These are phyloP conservation scores for Diorhabda carinulata DNA, from an alignment of 1,140 invertebrate genomes.

Conservation along the genomic window DNA sequence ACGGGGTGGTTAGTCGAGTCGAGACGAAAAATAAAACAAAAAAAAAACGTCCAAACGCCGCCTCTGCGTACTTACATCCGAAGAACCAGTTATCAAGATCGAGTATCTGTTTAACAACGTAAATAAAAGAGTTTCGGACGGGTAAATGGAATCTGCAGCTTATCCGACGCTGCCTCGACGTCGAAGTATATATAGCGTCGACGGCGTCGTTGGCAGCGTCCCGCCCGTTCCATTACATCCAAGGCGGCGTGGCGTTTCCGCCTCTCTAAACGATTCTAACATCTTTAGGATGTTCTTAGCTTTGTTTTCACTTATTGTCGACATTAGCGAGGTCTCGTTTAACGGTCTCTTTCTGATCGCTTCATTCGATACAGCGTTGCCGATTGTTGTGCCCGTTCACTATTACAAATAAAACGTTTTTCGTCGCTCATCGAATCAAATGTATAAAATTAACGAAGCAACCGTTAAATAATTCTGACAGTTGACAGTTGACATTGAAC, in stretches of 20 bases:
- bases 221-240: slow-evolving; percentile 35
- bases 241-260: slow-evolving; percentile 29
- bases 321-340: slow-evolving; percentile 15
- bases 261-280: slow-evolving; percentile 36
- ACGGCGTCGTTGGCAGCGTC: slow-evolving; percentile 20
- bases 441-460: too few relatives aligned
- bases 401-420: too few relatives aligned
- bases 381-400: neutral
- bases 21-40: neutral
- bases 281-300: slow-evolving; percentile 36
- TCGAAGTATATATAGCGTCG: slow-evolving; percentile 3
- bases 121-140: slow-evolving; percentile 45
- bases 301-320: slow-evolving; percentile 31
- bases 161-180: slow-evolving; percentile 24
- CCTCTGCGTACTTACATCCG: slow-evolving; percentile 7
- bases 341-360: neutral
- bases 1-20: too few relatives aligned
- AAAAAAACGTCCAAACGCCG: neutral
- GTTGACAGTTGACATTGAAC: too few relatives aligned
- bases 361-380: neutral
- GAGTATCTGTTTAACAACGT: slow-evolving; percentile 42
- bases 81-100: slow-evolving; percentile 25
- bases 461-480: too few relatives aligned
- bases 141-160: slow-evolving; percentile 44
- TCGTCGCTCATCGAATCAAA: too few relatives aligned